Evolutionary conservation across 2,888 invertebrate species (phyloP), one percentile per base, ranked within the genome.

Genomic region (Lamellibrachia satsuma): DNA sequence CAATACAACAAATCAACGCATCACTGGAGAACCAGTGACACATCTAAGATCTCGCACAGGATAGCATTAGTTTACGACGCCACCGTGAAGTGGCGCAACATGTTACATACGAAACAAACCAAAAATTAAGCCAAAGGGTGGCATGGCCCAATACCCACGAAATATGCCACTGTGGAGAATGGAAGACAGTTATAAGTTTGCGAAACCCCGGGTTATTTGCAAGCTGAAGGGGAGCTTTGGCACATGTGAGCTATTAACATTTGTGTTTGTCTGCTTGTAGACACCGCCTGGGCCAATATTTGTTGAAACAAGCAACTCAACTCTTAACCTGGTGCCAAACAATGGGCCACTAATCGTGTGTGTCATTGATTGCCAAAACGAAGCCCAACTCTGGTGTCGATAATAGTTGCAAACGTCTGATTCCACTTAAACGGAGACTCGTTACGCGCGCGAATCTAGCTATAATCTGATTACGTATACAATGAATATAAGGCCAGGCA

Each of bases 261-360:
- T 75, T 75, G 75, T 75, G 75, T 75, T 75, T 75, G 75, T 6
- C 75, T 75, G 75, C n/a, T 75, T 75, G 75, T 75, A 75, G 0
- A 15, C 22, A 22, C 75, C 22, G 22, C 75, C 22, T 22, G 60
- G 60, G 22, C 75, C 75, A 75, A 75, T 75, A 75, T 75, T 75
- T 75, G 75, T 22, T 75, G 75, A 75, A 22, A 75, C 75, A 75
- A 75, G 75, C 22, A 75, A 75, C 75, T 75, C 75, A 75, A 75
- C 75, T 75, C 75, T 75, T 75, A 75, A 75, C 75, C 22, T 75
- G 75, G 75, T n/a, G 75, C 15, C 75, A 75, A 75, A 75, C 75
- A 75, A 75, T 22, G 75, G 15, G 75, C 75, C 22, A 75, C 75
- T 22, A 75, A n/a, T n/a, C 75, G 75, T 75, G 75, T 75, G 75